These are phyloP conservation scores for Cephus rjabovi DNA, from an alignment of 2,888 invertebrate genomes.

Conservation along the genomic window DNA sequence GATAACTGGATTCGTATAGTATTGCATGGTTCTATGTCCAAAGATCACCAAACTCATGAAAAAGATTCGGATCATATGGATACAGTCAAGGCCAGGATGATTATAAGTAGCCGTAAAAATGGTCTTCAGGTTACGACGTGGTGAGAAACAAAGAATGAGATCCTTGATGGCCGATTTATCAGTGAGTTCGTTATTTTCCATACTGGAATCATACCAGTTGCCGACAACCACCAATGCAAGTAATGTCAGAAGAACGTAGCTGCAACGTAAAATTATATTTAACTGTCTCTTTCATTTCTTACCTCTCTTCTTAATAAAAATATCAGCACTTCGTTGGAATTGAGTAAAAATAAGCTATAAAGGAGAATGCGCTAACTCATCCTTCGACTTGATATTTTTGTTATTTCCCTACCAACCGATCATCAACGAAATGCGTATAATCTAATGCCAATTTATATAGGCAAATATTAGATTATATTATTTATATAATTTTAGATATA, in stretches of 20 bases:
- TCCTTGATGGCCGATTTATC: slow-evolving; percentile 17
- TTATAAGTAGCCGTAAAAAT: slow-evolving; percentile 34
- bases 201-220: slow-evolving; percentile 34
- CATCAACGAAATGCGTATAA: no score
- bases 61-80: slow-evolving; percentile 45
- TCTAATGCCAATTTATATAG: no score
- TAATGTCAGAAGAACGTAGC: slow-evolving; percentile 27
- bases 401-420: no score
- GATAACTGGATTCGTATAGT: slow-evolving; percentile 33
- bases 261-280: slow-evolving; percentile 19
- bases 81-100: slow-evolving; percentile 47
- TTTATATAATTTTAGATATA: neutral
- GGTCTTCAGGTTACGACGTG: slow-evolving; percentile 41
- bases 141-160: slow-evolving; percentile 50
- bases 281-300: no score
- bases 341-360: no score
- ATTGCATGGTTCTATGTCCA: slow-evolving; percentile 45
- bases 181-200: slow-evolving; percentile 7
- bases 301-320: no score
- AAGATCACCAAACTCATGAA: slow-evolving; percentile 35
- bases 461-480: no score
- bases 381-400: no score
- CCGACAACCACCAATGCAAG: slow-evolving; percentile 28
- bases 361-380: no score
- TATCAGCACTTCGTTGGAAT: no score